Base-by-base conservation (phyloP, 1,140 invertebrate species). In the Marisa cornuarietis region DNA sequence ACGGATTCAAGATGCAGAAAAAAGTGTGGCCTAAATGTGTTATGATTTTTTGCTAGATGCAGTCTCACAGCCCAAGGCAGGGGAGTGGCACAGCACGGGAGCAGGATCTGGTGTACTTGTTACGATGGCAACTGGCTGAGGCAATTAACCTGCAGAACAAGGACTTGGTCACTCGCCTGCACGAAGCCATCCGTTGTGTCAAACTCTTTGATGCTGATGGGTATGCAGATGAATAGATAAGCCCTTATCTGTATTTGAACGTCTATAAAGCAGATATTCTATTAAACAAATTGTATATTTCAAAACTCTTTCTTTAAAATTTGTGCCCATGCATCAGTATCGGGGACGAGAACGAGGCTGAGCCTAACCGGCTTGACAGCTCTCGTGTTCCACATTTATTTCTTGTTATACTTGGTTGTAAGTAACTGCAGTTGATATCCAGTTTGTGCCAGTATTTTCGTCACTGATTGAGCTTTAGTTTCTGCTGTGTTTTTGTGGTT, bases 121-220 rank as follows among this genome's bases (percentile, higher is more conserved):
- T 97, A 26, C 93, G 95, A 86, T 92, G 96, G 18, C 95, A 97
- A 89, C 90, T 97, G 79, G 96, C 96, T 18, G 96, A 97, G 91
- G 96, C 96, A 69, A 94, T 96, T 54, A 96, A 96, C 90, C 92
- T 96, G 68, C 95, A 96, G 85, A 94, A 97, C 87, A 93, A 95
- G 86, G 93, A 94, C 49, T 91, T 95, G 62, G 94, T 96, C 71
- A 96, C 96, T n/a, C 95, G 97, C 87, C 92, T 98, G 8, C 95
- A 97, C 83, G 95, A 96, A 91, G 96, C 96, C 1, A 90, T 98
- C 76, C 93, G 97, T 49, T 97, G 96, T 87, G 92, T 97, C 26
- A 91, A 93, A 72, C 90, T 94, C 49, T 94, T 97, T 84, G 95
- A 96, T 86, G 91, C 93, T 62, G 92, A 93, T 76, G 95, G 94